Percentiles rank a stretch among this genome's conserved stretches.
phyloP scores from a whole-genome alignment of 1,140 invertebrate species.

The Aphis craccivora region DNA sequence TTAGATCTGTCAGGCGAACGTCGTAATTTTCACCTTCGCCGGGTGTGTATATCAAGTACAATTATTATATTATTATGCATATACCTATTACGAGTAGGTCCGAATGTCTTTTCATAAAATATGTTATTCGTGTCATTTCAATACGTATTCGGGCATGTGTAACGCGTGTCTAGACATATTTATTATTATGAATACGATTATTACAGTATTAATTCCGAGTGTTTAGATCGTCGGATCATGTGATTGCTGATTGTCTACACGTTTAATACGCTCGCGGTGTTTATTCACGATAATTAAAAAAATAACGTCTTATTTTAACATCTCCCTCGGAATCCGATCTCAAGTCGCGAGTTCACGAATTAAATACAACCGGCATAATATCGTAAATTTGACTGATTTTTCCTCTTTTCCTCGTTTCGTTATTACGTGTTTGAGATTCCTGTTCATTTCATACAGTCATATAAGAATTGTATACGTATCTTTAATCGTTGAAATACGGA shows the following conservation, averaged over 20 bases:
- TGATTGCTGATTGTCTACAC: background rate
- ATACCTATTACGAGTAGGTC: background rate
- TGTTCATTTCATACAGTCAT: background rate
- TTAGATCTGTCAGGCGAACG: background rate
- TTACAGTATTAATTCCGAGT: background rate
- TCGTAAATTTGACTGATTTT: background rate
- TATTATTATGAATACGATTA: background rate
- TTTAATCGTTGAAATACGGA: background rate
- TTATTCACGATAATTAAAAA: conserved; percentile 2
- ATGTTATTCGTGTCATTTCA: background rate
- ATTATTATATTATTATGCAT: background rate
- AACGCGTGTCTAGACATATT: background rate
- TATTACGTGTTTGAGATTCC: background rate
- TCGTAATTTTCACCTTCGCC: conserved; percentile 6
- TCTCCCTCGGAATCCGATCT: background rate
- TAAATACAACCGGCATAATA: background rate
- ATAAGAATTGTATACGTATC: background rate
- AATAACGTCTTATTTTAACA: background rate
- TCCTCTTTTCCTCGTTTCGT: background rate
- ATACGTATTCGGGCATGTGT: background rate
- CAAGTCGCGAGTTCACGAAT: background rate
- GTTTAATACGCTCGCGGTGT: background rate
- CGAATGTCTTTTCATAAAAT: background rate
- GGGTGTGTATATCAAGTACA: background rate
- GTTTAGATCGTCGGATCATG: background rate